Evolutionary conservation across 2,888 invertebrate species (phyloP), one percentile per base, ranked within the genome.

Genomic region (Agonopterix alstromeriana): DNA sequence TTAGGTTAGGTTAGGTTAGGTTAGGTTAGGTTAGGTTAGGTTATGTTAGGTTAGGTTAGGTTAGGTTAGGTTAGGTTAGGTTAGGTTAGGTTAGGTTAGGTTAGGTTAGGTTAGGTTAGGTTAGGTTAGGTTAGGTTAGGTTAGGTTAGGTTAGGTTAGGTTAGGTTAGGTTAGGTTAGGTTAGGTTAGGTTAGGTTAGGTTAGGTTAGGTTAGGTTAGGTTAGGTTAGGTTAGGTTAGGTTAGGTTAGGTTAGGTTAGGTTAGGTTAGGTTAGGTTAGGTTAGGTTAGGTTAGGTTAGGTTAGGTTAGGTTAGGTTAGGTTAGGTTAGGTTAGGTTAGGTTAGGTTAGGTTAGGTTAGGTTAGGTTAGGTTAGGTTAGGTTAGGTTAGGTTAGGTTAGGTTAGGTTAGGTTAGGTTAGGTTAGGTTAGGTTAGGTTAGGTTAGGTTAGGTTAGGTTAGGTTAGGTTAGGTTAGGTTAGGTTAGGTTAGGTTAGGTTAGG

Each of bases 1-100:
- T 57, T 57, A 53, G 58, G 54, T 53, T 58, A 50, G 54, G 56
- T 53, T 58, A 51, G 56, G 55, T 55, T 55, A 51, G 56, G 57
- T 57, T 57, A 52, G 56, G 57, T 59, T 59, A 36, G 36, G 17
- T 17, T 17, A 14, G 14, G 14, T 14, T 14, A 14, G 14, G 14
- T 14, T 14, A 53, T 54, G 54, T 54, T 55, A 53, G 55, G 57
- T 57, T 57, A 53, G 58, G 54, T 53, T 58, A 50, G 54, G 56
- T 53, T 58, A 51, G 56, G 55, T 55, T 55, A 51, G 56, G 57
- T 57, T 57, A 52, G 56, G 57, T 59, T 59, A 36, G 36, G 17
- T 17, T 17, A 14, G 14, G 14, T 14, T 14, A 14, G 14, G 14
- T 14, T 14, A 53, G 55, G 54, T 54, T 55, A 53, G 55, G 57